These are phyloP conservation scores for Protosalanx chinensis DNA, from an alignment of 2,797 vertebrate species.

Conservation along the genomic window DNA sequence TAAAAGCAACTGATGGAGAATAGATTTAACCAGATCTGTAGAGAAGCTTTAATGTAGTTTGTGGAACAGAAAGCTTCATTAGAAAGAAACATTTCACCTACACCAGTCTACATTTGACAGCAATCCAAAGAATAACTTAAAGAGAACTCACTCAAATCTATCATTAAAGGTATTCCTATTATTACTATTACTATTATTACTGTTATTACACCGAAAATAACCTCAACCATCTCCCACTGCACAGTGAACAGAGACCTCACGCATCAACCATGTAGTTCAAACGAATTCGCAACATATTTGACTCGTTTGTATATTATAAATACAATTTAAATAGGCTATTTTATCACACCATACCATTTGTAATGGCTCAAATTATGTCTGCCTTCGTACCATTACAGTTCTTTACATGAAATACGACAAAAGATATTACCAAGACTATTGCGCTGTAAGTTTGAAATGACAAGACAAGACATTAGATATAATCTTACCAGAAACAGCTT, in stretches of 20 bases:
- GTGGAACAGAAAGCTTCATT: too few species aligned
- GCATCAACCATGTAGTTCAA: background rate
- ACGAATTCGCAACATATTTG: background rate
- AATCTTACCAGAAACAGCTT: slow-evolving; percentile 58
- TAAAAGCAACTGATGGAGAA: too few species aligned
- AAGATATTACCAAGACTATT: background rate
- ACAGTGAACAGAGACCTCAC: background rate
- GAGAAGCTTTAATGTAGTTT: too few species aligned
- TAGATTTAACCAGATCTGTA: too few species aligned
- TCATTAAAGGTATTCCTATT: background rate
- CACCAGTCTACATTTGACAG: too few species aligned
- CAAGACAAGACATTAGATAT: background rate
- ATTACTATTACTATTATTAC: too few species aligned
- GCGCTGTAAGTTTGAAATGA: background rate
- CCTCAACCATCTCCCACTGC: slow-evolving; percentile 17
- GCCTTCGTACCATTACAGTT: background rate
- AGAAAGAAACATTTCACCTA: too few species aligned
- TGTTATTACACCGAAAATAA: background rate
- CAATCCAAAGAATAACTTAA: too few species aligned
- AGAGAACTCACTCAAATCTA: too few species aligned
- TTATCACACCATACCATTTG: background rate
- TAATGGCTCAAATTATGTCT: background rate
- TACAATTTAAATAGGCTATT: background rate
- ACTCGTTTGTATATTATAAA: background rate
- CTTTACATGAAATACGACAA: background rate